Conservation (phyloP, 2,797 vertebrate species). For the Enteromius radiatus region DNA sequence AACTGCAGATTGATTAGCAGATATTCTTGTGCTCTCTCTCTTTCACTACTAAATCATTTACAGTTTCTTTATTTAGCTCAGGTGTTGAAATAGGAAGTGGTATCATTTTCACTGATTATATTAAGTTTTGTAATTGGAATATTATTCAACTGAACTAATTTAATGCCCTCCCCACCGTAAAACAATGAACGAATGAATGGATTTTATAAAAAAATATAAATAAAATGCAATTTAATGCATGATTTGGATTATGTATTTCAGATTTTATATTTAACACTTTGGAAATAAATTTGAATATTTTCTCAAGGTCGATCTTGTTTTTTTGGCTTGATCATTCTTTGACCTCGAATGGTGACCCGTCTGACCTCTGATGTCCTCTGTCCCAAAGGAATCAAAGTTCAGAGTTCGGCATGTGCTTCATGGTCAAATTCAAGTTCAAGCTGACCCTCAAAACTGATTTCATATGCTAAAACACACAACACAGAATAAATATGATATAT, state of each 20-base stretch:
- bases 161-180: too few species aligned
- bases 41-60: neutral
- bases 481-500: neutral
- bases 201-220: neutral
- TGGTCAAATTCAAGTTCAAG: conserved; percentile 55
- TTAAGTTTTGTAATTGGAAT: neutral
- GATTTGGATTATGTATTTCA: neutral
- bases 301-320: neutral
- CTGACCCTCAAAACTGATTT: neutral
- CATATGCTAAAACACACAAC: neutral
- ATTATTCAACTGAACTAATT: neutral
- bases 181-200: neutral
- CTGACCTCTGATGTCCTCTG: conserved; percentile 17
- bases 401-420: conserved; percentile 44
- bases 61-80: neutral
- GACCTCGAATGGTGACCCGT: conserved; percentile 28
- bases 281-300: neutral
- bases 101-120: neutral
- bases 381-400: conserved; percentile 36
- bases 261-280: neutral
- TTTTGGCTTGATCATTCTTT: neutral
- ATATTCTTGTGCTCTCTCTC: neutral
- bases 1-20: conserved; percentile 44
- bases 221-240: neutral
- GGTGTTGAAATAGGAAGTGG: neutral